Evolutionary conservation across 2,113 vertebrate genomes (phyloP), one percentile per base, ranked within the genome.

Genomic region (Amphiprion percula): DNA sequence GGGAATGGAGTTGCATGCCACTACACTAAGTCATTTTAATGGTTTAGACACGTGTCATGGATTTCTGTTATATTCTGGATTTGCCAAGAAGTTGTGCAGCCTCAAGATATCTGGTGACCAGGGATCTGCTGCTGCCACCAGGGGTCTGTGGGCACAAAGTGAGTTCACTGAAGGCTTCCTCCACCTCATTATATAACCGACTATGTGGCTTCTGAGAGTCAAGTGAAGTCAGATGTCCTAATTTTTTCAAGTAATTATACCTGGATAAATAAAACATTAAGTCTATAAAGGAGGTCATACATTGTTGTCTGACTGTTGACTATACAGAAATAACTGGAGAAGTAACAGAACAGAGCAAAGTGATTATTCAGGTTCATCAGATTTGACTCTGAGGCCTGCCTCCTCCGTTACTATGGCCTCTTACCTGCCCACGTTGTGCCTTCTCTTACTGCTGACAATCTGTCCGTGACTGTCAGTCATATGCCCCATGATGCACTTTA

Each of bases 31-130:
- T 50, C 23, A 58, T 74, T 74, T 84, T 58, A 86, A 82, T 77
- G 74, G 65, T 79, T 88, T 86, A 71, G 68, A 78, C 84, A 83
- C 63, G 80, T 68, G 71, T 24, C 70, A 70, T 24, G 28, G 50
- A 82, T 73, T 81, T 69, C 59, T 77, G 21, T 82, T 23, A 56
- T 71, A 65, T 52, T 80, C 41, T 53, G 64, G 49, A 61, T 75
- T 65, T 80, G 53, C 59, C 56, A 82, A 63, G 41, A 83, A 33
- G 19, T 52, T 37, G 8, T 64, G 28, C 49, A 53, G 55, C 58
- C n/a, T 71, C 16, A 62, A 37, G 44, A 60, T 79, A 81, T 84
- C 58, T 6, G 68, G 74, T 73, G 41, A 58, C 60, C 61, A 44
- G 49, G 41, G 37, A 62, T 63, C 23, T 60, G 44, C 37, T 49